Percentiles rank a stretch among this genome's conserved stretches.
Conservation (phyloP, 2,888 invertebrate species). For the Pseudolycoriella hygida region DNA sequence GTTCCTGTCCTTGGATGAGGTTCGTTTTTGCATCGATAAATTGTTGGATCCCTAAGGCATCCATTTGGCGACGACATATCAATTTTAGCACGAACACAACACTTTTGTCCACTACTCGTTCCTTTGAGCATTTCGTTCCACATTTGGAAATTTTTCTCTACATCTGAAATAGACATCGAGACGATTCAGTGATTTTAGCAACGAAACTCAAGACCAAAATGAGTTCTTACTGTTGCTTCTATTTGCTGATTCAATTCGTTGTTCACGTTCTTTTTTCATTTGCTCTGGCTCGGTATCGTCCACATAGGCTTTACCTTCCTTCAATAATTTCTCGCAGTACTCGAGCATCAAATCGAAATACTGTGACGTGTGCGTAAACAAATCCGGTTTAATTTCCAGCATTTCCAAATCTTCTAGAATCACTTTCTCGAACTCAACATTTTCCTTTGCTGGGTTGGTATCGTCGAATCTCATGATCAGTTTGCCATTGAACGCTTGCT, state of each 20-base stretch:
- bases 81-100: constrained; percentile 92
- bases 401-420: constrained; percentile 86
- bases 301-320: constrained; percentile 82
- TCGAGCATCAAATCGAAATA: constrained; percentile 85
- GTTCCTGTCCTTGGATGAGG: constrained; percentile 83
- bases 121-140: constrained; percentile 95
- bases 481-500: constrained; percentile 77
- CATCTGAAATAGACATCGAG: constrained; percentile 34
- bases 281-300: constrained; percentile 89
- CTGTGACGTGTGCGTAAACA: constrained; percentile 89
- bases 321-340: constrained; percentile 74
- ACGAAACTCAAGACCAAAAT: not conserved
- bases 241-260: constrained; percentile 67
- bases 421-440: constrained; percentile 90
- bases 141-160: constrained; percentile 65
- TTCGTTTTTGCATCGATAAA: constrained; percentile 94
- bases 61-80: constrained; percentile 94
- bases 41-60: constrained; percentile 94
- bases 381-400: constrained; percentile 81
- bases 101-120: constrained; percentile 57
- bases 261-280: constrained; percentile 92
- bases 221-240: constrained; percentile 57
- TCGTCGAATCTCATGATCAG: constrained; percentile 98
- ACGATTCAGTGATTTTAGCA: constrained; percentile 1
- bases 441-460: constrained; percentile 98